Evolutionary conservation across 1,140 invertebrate genomes (phyloP), one percentile per base, ranked within the genome.

Genomic region (Matsumurasca onukii): DNA sequence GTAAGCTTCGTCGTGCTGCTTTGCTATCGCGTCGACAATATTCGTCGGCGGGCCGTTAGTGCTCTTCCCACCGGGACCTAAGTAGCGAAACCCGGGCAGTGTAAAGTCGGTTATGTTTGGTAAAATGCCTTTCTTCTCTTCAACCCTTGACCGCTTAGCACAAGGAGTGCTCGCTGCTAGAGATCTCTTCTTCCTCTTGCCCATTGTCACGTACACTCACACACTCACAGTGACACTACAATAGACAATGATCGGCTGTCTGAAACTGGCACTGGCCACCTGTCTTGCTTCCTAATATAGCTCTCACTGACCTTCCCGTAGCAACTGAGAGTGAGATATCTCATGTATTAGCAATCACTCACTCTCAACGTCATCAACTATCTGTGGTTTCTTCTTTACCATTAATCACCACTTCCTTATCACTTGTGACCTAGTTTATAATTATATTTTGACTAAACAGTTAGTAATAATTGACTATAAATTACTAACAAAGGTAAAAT

Each of bases 1-100:
- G 55, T 59, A 59, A 59, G 55, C 55, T n/a, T 59, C 55, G n/a
- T 59, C 55, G 25, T 59, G 55, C 5, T 29, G 15, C 25, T 59
- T 25, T 25, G 55, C 55, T 27, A 59, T 59, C 2, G 15, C 55
- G 25, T 59, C 55, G n/a, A 59, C 24, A n/a, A 24, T 59, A n/a
- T 59, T 59, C 13, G 55, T 59, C 55, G 55, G 55, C 12, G 55
- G 55, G 2, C 55, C 55, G 30, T 59, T 59, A 27, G 25, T 24
- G 24, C 13, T 59, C 15, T 9, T 15, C 13, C 55, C 30, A n/a
- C 55, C 25, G 2, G 55, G 55, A 5, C 55, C 55, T 9, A 59
- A 27, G 55, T 59, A 59, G 25, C 30, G 22, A 27, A 59, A 59
- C 3, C 55, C 55, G 24, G 55, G 55, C 9, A 59, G 55, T 15